These are phyloP conservation scores for Zele albiditarsus DNA, from an alignment of 2,888 invertebrate species.

Conservation along the genomic window DNA sequence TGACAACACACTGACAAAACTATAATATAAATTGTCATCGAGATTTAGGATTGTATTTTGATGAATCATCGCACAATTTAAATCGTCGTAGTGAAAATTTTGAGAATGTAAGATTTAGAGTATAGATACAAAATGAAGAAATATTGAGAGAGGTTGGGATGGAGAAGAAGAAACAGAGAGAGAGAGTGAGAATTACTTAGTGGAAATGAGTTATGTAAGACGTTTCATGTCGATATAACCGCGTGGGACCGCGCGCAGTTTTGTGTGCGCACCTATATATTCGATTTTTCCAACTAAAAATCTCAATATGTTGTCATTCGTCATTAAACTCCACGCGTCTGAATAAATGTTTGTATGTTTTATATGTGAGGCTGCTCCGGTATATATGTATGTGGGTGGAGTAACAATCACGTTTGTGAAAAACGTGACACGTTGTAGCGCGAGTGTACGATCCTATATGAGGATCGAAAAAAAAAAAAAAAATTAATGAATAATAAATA, in stretches of 20 bases:
- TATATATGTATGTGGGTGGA: neutral
- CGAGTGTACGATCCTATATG: neutral
- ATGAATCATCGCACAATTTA: no score
- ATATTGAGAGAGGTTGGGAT: no score
- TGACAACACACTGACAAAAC: no score
- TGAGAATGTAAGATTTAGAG: no score
- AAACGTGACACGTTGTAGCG: neutral
- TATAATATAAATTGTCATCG: no score
- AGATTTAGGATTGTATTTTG: no score
- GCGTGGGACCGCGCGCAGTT: neutral
- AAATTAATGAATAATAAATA: neutral
- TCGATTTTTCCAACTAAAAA: neutral
- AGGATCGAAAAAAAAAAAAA: neutral
- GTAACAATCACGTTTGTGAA: neutral
- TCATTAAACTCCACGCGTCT: neutral
- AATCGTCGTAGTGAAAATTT: no score
- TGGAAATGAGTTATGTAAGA: slow-evolving; percentile 1
- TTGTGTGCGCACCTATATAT: neutral
- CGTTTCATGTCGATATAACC: neutral
- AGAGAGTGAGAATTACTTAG: no score
- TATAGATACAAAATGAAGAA: no score
- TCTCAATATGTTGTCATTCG: neutral
- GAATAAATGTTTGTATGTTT: neutral
- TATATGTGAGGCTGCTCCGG: neutral
- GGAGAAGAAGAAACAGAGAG: no score